Conservation (phyloP, 2,113 vertebrate genomes). For the Atrichornis clamosus region DNA sequence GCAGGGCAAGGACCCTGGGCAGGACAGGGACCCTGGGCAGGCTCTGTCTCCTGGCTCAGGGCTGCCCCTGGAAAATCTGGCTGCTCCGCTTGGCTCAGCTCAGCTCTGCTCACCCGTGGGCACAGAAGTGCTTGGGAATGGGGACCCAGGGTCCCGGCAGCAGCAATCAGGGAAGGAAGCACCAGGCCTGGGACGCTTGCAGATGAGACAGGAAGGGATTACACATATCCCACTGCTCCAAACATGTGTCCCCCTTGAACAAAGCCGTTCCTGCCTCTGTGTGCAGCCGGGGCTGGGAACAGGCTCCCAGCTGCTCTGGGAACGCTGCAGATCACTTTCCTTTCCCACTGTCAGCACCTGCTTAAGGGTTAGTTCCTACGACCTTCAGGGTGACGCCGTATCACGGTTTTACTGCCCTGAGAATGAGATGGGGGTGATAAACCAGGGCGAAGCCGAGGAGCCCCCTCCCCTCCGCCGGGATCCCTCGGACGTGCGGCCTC, state of each 20-base stretch:
- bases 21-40: background rate
- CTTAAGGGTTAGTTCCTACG: conserved; percentile 26
- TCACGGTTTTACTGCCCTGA: conserved; percentile 19
- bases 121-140: background rate
- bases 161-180: conserved; percentile 18
- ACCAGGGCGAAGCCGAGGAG: accelerated
- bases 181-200: background rate
- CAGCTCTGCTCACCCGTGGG: accelerated
- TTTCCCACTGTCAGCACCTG: conserved; percentile 65
- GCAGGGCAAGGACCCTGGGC: background rate
- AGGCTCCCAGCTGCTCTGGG: conserved; percentile 44
- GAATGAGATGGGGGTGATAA: conserved; percentile 3
- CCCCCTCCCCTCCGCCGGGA: background rate
- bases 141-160: background rate
- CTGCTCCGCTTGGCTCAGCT: background rate
- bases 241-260: background rate
- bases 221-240: conserved; percentile 23
- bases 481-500: background rate
- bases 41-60: background rate
- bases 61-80: background rate
- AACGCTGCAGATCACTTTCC: background rate
- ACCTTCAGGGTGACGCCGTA: background rate
- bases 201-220: conserved; percentile 51
- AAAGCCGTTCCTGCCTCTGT: background rate
- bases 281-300: background rate